phyloP scores from a whole-genome alignment of 2,797 vertebrate species.

The Ciconia nigra region DNA sequence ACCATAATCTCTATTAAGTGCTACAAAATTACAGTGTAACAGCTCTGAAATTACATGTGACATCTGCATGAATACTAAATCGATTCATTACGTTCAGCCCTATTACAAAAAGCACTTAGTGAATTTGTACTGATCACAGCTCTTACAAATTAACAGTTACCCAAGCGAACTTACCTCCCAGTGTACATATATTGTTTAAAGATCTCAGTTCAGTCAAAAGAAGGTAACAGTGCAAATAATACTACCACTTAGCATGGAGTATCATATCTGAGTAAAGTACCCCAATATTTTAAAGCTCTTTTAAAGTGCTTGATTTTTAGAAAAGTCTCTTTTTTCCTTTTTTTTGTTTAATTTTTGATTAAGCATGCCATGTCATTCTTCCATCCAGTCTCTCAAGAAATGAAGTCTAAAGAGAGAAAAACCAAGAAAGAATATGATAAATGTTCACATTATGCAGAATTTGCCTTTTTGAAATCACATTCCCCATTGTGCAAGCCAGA shows the following conservation, averaged over 20 bases:
- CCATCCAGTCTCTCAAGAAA: slow-evolving; percentile 24
- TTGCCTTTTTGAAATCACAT: slow-evolving; percentile 74
- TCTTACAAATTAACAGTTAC: slow-evolving; percentile 69
- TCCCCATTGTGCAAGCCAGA: slow-evolving; percentile 63
- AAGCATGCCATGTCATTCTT: slow-evolving; percentile 18
- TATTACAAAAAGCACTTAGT: slow-evolving; percentile 71
- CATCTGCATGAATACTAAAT: slow-evolving; percentile 73
- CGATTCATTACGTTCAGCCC: slow-evolving; percentile 58
- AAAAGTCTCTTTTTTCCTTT: background rate
- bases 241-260: background rate
- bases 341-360: background rate
- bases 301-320: slow-evolving; percentile 17
- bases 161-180: slow-evolving; percentile 11
- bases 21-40: slow-evolving; percentile 70
- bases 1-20: slow-evolving; percentile 69
- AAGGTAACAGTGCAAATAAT: slow-evolving; percentile 36
- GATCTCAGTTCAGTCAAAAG: slow-evolving; percentile 41
- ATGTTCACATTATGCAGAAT: slow-evolving; percentile 71
- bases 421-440: slow-evolving; percentile 50
- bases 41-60: slow-evolving; percentile 71
- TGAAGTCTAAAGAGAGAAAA: slow-evolving; percentile 11
- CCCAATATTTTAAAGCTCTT: background rate
- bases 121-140: slow-evolving; percentile 73
- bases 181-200: slow-evolving; percentile 56
- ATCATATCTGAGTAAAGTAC: background rate